Base-by-base conservation (phyloP, 2,797 vertebrate genomes). In the Anguilla obscura region DNA sequence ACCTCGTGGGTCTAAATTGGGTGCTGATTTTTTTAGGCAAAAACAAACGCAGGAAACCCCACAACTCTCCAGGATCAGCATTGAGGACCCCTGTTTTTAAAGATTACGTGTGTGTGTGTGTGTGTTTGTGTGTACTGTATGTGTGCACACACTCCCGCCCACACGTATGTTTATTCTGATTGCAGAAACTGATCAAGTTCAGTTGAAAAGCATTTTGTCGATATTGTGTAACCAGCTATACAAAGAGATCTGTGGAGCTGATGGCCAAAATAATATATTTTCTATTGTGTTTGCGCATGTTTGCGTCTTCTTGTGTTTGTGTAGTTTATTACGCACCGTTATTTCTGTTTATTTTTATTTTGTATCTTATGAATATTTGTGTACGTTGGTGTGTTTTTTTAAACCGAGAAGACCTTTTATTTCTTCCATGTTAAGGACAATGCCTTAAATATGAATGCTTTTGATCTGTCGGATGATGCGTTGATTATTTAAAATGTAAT, bases 351-450 rank as follows among this genome's bases (percentile, higher is more conserved):
- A 69, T 69, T 74, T 74, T 33, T 74, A 74, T 10, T 76, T 40
- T 76, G 71, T 40, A 76, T 40, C 12, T 76, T 16, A 76, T 76
- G 30, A 76, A 76, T 76, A 76, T 76, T 36, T 76, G 30, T 76
- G 33, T 76, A 76, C 4, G 10, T 40, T 40, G 33, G 71, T 40
- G 71, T 16, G 40, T 74, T 74, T 74, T 74, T 74, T 74, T 0
- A 33, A 1, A 33, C 1, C 0, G 66, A 74, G 27, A 33, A 27
- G 40, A 12, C 16, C 71, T 76, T 76, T 76, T 36, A 36, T 76
- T 76, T 8, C 3, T 24, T 33, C 30, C 3, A 30, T 76, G 71
- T 10, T 36, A 76, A 33, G 33, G 71, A 40, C 30, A n/a, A 71
- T 30, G 71, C 30, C 71, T 76, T 76, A 14, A 76, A 36, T 76